Base-by-base conservation (phyloP, 2,888 invertebrate species). In the Ischnus inquisitorius region DNA sequence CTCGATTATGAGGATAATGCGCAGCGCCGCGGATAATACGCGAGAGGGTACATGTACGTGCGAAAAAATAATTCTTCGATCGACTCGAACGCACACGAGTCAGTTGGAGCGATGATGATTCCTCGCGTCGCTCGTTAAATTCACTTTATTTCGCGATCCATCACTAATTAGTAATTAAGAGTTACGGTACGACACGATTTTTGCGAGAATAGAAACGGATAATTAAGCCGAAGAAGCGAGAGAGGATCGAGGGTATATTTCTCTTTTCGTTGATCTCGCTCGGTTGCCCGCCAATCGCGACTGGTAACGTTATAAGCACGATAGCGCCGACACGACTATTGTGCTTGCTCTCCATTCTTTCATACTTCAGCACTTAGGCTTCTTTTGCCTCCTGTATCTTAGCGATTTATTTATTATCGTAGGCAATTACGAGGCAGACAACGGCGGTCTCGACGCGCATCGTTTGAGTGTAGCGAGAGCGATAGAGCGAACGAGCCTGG, bases 101-200 rank as follows among this genome's bases (percentile, higher is more conserved):
- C 25, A 28, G 48, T 64, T 8, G 64, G 16, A 16, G 39, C 25
- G 71, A 69, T 39, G 34, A 34, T 48, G 43, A 62, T 51, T 43
- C 3, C 48, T 74, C 72, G 83, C 54, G 72, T 77, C 71, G 83
- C 83, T 84, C 80, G 68, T 84, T 84, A 78, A 80, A 78, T 80
- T 77, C 80, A 39, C 77, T 65, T 34, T 74, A 57, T 64, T 78
- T 80, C 39, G 39, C 83, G 80, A 84, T 84, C 75, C 83, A 74
- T 84, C 64, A 77, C 83, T 84, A 84, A 84, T 84, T 84, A 80
- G 60, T 64, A 84, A 84, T 84, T 84, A 84, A 80, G 68, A 74
- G 64, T 76, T 79, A 69, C 83, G 80, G 83, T 80, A 71, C 62
- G 60, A 79, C 64, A 76, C 80, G 83, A 83, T 80, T 83, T 77